Evolutionary conservation across 2,113 vertebrate genomes (phyloP).

Genomic region (Melanostigma gelatinosum): DNA sequence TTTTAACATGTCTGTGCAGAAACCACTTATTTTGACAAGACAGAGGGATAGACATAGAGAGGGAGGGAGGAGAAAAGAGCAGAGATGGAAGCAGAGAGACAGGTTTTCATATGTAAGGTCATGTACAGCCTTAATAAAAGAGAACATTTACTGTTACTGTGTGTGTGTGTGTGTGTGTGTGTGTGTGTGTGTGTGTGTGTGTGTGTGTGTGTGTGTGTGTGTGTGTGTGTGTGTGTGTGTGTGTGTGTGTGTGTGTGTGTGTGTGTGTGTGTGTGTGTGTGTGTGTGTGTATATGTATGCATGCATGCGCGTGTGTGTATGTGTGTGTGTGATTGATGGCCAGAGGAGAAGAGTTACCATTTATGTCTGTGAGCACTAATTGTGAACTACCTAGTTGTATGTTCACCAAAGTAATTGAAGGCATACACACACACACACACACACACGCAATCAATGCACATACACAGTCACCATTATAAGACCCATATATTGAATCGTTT

Average conservation of each 20-base stretch:
- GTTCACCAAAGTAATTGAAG: slow-evolving; percentile 15
- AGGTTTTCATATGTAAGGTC: not conserved
- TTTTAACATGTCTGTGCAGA: slow-evolving; percentile 4
- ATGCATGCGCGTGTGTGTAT: no score
- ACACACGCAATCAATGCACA: not conserved
- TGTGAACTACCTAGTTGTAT: not conserved
- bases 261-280: not conserved
- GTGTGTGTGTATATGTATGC: no score
- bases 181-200: no score
- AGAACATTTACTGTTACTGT: not conserved
- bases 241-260: not conserved
- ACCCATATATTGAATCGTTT: not conserved
- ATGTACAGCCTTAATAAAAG: not conserved
- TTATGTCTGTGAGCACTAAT: not conserved
- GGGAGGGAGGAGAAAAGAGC: not conserved
- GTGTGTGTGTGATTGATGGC: not conserved
- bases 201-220: no score
- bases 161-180: not conserved
- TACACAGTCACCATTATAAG: not conserved
- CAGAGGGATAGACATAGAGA: not conserved
- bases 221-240: no score
- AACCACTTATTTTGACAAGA: slow-evolving; percentile 4
- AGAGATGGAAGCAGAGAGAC: not conserved
- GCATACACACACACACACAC: not conserved
- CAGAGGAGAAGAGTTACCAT: not conserved